Base-by-base conservation (phyloP, 1,140 invertebrate genomes). In the Marisa cornuarietis region DNA sequence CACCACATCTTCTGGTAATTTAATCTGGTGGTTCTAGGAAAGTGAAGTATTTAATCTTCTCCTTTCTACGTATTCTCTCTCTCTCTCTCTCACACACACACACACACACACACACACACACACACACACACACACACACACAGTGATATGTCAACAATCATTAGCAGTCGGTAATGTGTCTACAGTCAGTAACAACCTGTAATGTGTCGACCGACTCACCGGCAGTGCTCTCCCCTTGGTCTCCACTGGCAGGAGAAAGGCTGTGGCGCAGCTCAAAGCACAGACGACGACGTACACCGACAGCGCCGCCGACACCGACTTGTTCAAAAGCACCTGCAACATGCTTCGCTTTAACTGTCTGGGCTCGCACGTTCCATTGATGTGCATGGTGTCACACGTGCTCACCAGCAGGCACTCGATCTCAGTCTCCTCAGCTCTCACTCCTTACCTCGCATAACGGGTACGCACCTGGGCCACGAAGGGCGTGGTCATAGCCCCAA, bases 401-500 rank as follows among this genome's bases (percentile, higher is more conserved):
- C 26, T 24, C 24, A n/a, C n/a, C 22, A 58, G 26, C 51, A 20
- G 18, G 14, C 18, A 3, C 51, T 75, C n/a, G n/a, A n/a, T n/a
- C 6, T 22, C 24, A 22, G 13, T 58, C 72, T 52, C 22, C 42
- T 4, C 16, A 14, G 2, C 26, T 2, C 51, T 75, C 52, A 20
- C 6, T 75, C 22, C 20, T 16, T 20, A 52, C 24, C 26, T 31
- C 1, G 54, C 18, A 76, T 24, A 24, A 18, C 10, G 52, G 54
- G 3, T 52, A 78, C 54, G 76, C 78, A 97, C 96, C 93, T 98
- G 96, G n/a, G 96, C 96, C 52, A 98, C 94, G 88, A 98, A 97
- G 7, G 97, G 97, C 16, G 97, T 98, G 9, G 96, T 91, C 95
- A 98, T 98, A n/a, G 96, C 96, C 65, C 97, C 97, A 22, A 98